phyloP scores from a whole-genome alignment of 2,888 invertebrate species.

The Parthenolecanium corni region DNA sequence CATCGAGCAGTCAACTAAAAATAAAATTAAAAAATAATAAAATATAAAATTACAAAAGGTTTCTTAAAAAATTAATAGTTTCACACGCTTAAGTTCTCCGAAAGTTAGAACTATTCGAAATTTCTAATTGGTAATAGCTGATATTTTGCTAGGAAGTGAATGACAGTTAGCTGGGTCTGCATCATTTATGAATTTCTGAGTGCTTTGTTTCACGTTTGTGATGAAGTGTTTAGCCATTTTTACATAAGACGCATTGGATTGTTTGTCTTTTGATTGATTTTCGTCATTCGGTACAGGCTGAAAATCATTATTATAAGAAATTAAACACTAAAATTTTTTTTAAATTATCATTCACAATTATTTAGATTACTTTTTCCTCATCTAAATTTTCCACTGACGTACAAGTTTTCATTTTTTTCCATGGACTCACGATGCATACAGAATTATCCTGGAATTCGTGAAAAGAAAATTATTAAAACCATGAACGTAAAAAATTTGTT shows the following conservation, averaged over 20 bases:
- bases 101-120: too few species aligned
- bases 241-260: slow-evolving; percentile 7
- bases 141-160: slow-evolving; percentile 5
- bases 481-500: too few species aligned
- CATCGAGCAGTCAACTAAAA: too few species aligned
- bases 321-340: neutral
- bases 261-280: neutral
- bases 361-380: neutral
- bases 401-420: slow-evolving; percentile 30
- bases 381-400: neutral
- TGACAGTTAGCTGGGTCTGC: slow-evolving; percentile 9
- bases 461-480: too few species aligned
- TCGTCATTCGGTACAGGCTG: too few species aligned
- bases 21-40: too few species aligned
- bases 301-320: neutral
- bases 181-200: slow-evolving; percentile 11
- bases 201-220: slow-evolving; percentile 9
- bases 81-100: too few species aligned
- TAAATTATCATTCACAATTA: neutral
- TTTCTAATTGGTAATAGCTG: slow-evolving; percentile 11
- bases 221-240: slow-evolving; percentile 17
- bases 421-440: slow-evolving; percentile 28
- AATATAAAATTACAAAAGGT: too few species aligned
- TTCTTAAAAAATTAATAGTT: too few species aligned
- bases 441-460: slow-evolving; percentile 24